Evolutionary conservation across 2,797 vertebrate species (phyloP), one percentile per base, ranked within the genome.

Genomic region (Glossophaga mutica): DNA sequence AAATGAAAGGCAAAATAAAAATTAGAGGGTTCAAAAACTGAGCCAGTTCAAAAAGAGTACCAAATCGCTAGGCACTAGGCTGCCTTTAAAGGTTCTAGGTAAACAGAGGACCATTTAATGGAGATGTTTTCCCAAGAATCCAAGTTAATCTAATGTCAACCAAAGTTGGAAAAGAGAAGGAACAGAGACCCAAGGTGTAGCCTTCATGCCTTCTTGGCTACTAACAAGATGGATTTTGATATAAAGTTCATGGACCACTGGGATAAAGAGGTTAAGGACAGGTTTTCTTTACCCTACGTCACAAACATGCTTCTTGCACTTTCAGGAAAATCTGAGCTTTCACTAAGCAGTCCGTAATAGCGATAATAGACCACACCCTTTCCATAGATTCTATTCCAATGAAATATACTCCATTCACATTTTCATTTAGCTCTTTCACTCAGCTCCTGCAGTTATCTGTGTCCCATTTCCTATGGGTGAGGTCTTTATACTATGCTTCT

Each of bases 1-100:
- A 92, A 97, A 88, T 86, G 65, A 87, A 96, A 97, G 79, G 67
- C 10, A 85, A 94, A 84, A 82, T 70, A 74, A 88, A 82, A 82
- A 90, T 46, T 37, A 94, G 9, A 21, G 55, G 55, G 14, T 10
- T 94, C 85, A 90, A 70, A 87, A 86, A 88, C 44, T 22, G 73
- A 96, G 46, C n/a, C 68, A 93, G 78, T 90, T 87, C 34, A 82
- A 87, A 94, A 88, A 52, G 26, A 10, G 1, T 68, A 57, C 44
- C 79, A 65, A 87, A 78, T 79, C 34, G 39, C n/a, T 52, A 37
- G 71, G 67, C 21, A 29, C 48, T 18, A 57, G 71, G 14, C 77
- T 82, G 16, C 42, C 18, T 87, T 87, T 77, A 82, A 76, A 84
- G 15, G 62, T 39, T 52, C 14, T 76, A 90, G n/a, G 46, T 86